These are phyloP conservation scores for Etheostoma perlongum DNA, from an alignment of 2,797 vertebrate species.

Conservation along the genomic window DNA sequence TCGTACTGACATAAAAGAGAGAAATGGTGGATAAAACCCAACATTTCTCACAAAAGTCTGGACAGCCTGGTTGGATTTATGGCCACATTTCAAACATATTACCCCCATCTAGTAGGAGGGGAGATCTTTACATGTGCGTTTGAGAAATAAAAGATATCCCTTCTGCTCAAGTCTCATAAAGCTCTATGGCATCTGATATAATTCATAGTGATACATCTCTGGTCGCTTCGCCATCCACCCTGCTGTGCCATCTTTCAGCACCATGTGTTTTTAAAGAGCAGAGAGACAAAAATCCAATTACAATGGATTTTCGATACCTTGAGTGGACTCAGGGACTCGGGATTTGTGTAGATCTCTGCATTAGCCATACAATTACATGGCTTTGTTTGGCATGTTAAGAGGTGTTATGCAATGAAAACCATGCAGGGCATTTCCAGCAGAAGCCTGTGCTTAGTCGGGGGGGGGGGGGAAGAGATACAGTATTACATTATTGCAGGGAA, in stretches of 20 bases:
- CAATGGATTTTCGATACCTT: slow-evolving; percentile 35
- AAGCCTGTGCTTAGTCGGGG: background rate
- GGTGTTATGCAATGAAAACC: background rate
- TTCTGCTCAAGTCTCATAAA: slow-evolving; percentile 31
- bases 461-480: background rate
- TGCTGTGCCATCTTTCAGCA: slow-evolving; percentile 56
- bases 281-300: slow-evolving; percentile 60
- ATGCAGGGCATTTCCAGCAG: slow-evolving; percentile 16
- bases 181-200: slow-evolving; percentile 48
- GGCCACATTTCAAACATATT: slow-evolving; percentile 49
- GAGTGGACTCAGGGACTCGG: slow-evolving; percentile 8
- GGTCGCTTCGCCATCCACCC: slow-evolving; percentile 54
- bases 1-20: slow-evolving; percentile 51
- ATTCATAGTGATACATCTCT: slow-evolving; percentile 60
- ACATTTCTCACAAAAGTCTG: slow-evolving; percentile 47
- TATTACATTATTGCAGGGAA: background rate
- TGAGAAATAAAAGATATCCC: slow-evolving; percentile 66
- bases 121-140: slow-evolving; percentile 52
- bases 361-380: slow-evolving; percentile 19
- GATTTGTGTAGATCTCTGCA: slow-evolving; percentile 11
- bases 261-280: slow-evolving; percentile 43
- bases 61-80: slow-evolving; percentile 63
- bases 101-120: slow-evolving; percentile 18
- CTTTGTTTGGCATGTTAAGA: background rate
- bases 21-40: slow-evolving; percentile 48